phyloP scores from a whole-genome alignment of 2,888 invertebrate species.

The Halocaridina rubra region DNA sequence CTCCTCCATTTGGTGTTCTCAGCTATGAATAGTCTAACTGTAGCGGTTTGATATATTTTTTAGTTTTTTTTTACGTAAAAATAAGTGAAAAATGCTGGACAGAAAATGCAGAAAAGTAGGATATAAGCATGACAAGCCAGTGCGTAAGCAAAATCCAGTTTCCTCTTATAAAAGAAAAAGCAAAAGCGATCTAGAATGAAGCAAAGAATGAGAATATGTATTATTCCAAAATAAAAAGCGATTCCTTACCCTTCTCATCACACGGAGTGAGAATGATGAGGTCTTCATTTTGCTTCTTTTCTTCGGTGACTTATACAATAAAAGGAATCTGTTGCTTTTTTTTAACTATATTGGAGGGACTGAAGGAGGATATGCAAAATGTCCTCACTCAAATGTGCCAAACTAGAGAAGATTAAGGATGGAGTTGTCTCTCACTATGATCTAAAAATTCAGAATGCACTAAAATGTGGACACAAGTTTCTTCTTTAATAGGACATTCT shows the following conservation, averaged over 20 bases:
- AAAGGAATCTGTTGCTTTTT: neutral
- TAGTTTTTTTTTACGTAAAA: too few relatives aligned
- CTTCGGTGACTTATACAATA: neutral
- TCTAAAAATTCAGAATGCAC: neutral
- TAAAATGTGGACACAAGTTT: neutral
- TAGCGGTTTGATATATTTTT: too few relatives aligned
- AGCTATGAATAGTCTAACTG: too few relatives aligned
- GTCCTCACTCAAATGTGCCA: neutral
- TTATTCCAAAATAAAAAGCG: neutral
- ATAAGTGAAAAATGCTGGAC: too few relatives aligned
- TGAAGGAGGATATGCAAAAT: neutral
- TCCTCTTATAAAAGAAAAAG: too few relatives aligned
- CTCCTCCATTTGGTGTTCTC: too few relatives aligned
- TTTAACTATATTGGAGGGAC: neutral
- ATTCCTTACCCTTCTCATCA: constrained; percentile 82
- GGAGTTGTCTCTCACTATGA: neutral
- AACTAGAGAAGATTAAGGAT: neutral
- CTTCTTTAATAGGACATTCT: too few relatives aligned
- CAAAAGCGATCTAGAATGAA: too few relatives aligned
- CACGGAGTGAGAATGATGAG: constrained; percentile 81
- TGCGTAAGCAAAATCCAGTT: too few relatives aligned
- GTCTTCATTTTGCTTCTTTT: constrained; percentile 77
- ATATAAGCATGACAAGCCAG: too few relatives aligned
- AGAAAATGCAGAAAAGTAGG: too few relatives aligned
- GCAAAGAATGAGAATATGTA: too few relatives aligned